phyloP scores from a whole-genome alignment of 2,888 invertebrate genomes.

The Polylopha cassiicola region DNA sequence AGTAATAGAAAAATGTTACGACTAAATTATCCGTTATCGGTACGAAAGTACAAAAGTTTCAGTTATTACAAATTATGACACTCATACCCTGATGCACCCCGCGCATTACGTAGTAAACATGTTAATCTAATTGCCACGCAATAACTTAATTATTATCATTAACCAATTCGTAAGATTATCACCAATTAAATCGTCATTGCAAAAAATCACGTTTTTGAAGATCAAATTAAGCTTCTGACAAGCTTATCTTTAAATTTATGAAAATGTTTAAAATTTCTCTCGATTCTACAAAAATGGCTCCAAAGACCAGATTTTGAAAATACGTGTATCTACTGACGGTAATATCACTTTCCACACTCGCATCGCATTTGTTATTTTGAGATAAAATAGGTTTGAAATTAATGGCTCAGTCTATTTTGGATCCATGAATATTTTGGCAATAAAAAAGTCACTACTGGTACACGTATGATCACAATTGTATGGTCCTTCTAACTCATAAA shows the following conservation, averaged over 20 bases:
- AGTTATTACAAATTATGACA: conserved; percentile 72
- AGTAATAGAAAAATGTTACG: conserved; percentile 66
- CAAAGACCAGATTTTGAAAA: conserved; percentile 16
- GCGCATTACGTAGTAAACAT: conserved; percentile 64
- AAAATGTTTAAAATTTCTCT: conserved; percentile 27
- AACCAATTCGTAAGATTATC: conserved; percentile 74
- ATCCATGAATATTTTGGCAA: conserved; percentile 6
- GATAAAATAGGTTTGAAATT: conserved; percentile 24
- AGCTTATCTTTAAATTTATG: conserved; percentile 23
- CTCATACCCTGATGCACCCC: conserved; percentile 78
- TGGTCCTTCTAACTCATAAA: conserved; percentile 46
- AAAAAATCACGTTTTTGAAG: conserved; percentile 11
- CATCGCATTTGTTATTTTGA: conserved; percentile 50
- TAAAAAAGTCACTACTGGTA: conserved; percentile 11
- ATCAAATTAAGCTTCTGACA: conserved; percentile 13
- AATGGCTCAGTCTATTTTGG: conserved; percentile 22
- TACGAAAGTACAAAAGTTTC: conserved; percentile 73
- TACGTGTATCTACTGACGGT: conserved; percentile 32
- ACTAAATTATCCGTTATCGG: conserved; percentile 66
- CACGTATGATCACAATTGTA: conserved; percentile 20
- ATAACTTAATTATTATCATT: conserved; percentile 68
- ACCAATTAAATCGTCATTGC: conserved; percentile 37
- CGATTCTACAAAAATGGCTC: conserved; percentile 5
- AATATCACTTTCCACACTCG: conserved; percentile 46
- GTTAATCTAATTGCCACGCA: conserved; percentile 71